Conservation (phyloP, 1,140 invertebrate genomes). For the Drosophila kepulauana region DNA sequence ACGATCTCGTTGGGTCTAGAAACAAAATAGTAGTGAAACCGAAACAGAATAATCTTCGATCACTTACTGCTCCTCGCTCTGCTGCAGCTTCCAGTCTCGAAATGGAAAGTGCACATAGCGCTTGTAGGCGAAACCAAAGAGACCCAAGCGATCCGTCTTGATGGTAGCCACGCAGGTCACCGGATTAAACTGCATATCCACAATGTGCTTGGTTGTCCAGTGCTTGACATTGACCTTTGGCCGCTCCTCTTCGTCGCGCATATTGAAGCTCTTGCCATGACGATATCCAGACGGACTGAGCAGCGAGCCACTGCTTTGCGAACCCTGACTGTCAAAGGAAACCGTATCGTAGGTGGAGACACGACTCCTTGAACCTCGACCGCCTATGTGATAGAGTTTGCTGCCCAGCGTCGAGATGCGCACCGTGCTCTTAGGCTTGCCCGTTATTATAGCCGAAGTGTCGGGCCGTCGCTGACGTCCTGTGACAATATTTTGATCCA, state of each 20-base stretch:
- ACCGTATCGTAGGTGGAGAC: neutral
- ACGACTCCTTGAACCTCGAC: neutral
- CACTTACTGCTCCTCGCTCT: constrained; percentile 59
- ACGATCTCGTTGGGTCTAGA: constrained; percentile 62
- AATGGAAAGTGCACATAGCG: constrained; percentile 76
- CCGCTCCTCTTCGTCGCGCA: neutral
- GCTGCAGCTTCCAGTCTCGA: constrained; percentile 58
- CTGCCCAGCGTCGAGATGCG: constrained; percentile 4
- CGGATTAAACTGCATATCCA: constrained; percentile 41
- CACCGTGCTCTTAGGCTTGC: constrained; percentile 1
- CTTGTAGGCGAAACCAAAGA: constrained; percentile 69
- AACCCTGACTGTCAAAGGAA: neutral
- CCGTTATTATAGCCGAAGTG: too few relatives aligned
- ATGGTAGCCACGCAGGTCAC: constrained; percentile 41
- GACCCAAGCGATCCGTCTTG: constrained; percentile 72
- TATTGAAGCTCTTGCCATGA: neutral
- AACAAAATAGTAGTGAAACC: neutral
- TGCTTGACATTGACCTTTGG: constrained; percentile 32
- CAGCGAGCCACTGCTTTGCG: neutral
- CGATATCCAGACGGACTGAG: neutral
- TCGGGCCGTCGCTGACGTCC: neutral
- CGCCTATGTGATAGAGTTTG: neutral
- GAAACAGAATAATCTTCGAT: neutral
- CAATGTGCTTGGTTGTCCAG: constrained; percentile 72
- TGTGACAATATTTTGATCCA: constrained; percentile 13